Evolutionary conservation across 2,888 invertebrate species (phyloP), one percentile per base, ranked within the genome.

Genomic region (Noctuana brunneofusca): DNA sequence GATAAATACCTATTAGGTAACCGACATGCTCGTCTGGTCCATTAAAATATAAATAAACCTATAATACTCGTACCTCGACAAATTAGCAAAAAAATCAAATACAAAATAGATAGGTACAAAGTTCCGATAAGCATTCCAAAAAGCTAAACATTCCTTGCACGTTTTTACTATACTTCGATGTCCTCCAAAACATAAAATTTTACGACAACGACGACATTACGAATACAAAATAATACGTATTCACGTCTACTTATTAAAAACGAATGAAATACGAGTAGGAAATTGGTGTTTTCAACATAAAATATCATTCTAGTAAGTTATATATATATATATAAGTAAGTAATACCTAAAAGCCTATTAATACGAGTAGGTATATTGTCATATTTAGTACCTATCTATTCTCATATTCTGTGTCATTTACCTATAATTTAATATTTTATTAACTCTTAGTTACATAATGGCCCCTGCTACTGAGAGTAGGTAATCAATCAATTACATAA

Each of bases 171-270:
- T 54, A 38, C 54, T 60, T 55, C 54, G 60, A 54, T 60, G 60
- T 62, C 60, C 54, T 62, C 48, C 35, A 55, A 55, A 62, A 62
- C 60, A 55, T 55, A 48, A 55, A 62, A 54, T 55, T 62, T 38
- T 55, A 62, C 54, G 53, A 48, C 41, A 38, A 16, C 48, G 49
- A 50, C 22, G 27, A 50, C 50, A 50, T 58, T 58, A 38, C 41
- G 50, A 58, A 58, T 52, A 43, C 55, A 22, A 43, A 59, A 59
- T 46, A 59, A n/a, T n/a, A n/a, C n/a, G n/a, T 53, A 59, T 59
- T 59, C 41, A 52, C 43, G 22, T 30, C n/a, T 57, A 22, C 22
- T 48, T n/a, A 48, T 48, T 20, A 48, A 48, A 20, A 43, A 12
- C 5, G 16, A 41, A 41, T 2, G 9, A 41, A 41, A 16, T 16